Evolutionary conservation across 2,113 vertebrate genomes (phyloP).

Genomic region (Grantiella picta): DNA sequence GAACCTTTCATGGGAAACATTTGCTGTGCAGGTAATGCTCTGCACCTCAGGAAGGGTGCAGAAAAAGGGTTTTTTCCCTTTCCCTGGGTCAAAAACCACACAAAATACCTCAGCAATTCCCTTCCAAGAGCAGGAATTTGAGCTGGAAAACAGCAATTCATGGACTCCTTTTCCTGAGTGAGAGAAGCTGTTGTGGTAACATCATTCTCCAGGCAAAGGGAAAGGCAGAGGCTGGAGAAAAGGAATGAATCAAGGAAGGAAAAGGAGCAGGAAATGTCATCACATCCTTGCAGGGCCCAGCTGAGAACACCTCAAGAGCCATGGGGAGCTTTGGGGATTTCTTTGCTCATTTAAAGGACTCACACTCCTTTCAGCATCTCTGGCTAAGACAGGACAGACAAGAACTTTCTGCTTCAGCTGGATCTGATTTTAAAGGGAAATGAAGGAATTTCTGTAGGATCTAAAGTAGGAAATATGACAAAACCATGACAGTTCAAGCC

Average conservation of each 20-base stretch:
- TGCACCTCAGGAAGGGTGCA: not conserved
- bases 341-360: not conserved
- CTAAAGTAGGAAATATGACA: not conserved
- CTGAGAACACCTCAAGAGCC: not conserved
- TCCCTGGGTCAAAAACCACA: too few relatives aligned
- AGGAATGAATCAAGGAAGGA: constrained; percentile 7
- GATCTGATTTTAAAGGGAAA: not conserved
- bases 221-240: not conserved
- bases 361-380: not conserved
- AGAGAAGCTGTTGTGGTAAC: not conserved
- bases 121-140: not conserved
- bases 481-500: not conserved
- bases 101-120: not conserved
- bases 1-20: fast-evolving
- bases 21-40: fast-evolving
- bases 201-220: not conserved
- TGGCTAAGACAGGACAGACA: not conserved
- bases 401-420: not conserved
- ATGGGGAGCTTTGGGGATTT: not conserved
- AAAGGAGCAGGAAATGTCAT: constrained; percentile 12
- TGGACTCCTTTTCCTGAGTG: not conserved
- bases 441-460: not conserved
- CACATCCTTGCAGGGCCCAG: not conserved
- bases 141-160: not conserved
- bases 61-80: too few relatives aligned